Percentiles rank a stretch among this genome's conserved stretches.
Evolutionary conservation across 2,888 invertebrate genomes (phyloP).

Genomic region (Acrobeloides nanus): DNA sequence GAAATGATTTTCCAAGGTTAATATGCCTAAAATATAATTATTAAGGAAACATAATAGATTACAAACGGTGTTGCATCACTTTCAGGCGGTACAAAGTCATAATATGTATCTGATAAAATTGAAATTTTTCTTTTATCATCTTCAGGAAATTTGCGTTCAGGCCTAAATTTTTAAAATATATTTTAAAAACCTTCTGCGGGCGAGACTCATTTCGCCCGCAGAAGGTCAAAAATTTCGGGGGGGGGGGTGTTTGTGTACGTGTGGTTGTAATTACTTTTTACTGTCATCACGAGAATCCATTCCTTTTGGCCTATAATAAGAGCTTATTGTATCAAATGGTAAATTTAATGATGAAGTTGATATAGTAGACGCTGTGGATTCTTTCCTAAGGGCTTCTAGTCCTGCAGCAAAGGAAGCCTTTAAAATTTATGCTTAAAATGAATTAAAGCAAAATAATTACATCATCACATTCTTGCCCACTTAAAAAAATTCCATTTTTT

Average conservation of each 20-base stretch:
- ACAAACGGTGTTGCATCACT: slow-evolving; percentile 33
- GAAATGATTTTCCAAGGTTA: slow-evolving; percentile 38
- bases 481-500: too few species aligned
- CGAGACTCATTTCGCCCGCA: too few species aligned
- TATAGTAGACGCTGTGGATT: slow-evolving; percentile 38
- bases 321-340: too few species aligned
- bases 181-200: slow-evolving; percentile 8
- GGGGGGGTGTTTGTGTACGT: too few species aligned
- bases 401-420: slow-evolving; percentile 33
- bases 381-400: slow-evolving; percentile 44
- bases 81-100: slow-evolving; percentile 22
- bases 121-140: slow-evolving; percentile 28
- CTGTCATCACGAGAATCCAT: too few species aligned
- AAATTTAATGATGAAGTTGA: slow-evolving; percentile 16
- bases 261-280: too few species aligned
- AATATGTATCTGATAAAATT: slow-evolving; percentile 22
- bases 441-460: too few species aligned
- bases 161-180: slow-evolving; percentile 1
- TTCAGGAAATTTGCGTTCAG: slow-evolving; percentile 14
- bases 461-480: too few species aligned
- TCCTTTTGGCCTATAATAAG: too few species aligned
- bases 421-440: too few species aligned
- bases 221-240: too few species aligned
- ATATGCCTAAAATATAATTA: slow-evolving; percentile 30
- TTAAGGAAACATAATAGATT: slow-evolving; percentile 4